Evolutionary conservation across 1,140 invertebrate species (phyloP), one percentile per base, ranked within the genome.

Genomic region (Pinna nobilis): DNA sequence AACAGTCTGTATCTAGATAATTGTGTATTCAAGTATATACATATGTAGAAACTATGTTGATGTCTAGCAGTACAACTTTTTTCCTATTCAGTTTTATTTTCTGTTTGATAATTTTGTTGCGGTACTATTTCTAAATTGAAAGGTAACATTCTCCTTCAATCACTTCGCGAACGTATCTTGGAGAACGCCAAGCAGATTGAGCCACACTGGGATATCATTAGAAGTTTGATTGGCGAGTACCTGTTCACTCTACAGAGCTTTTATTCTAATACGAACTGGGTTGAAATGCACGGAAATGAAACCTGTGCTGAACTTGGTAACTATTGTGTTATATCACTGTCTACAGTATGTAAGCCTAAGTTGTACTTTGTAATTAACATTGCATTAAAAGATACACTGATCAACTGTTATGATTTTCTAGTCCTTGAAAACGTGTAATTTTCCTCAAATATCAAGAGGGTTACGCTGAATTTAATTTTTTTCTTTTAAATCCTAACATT

Each of bases 211-310:
- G 32, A 47, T 7, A 55, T 47, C 18, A 25, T 72, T 28, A 11
- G 35, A 20, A 25, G 44, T 13, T 13, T 55, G 15, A 61, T 74
- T 35, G 72, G 57, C 13, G 35, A 64, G 3, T 74, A 63, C 69
- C 53, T 78, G 7, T 47, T 70, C 28, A 70, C 71, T 3, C 13
- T 75, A 23, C 76, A 78, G n/a, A 67, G 63, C 57, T 78, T 78
- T 35, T 78, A 78, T 51, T 67, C 55, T 25, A 78, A 78, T 28
- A 78, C 76, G 5, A 78, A 78, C 57, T 78, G 76, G 76, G 57
- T 78, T 3, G 76, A 78, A 64, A 39, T 71, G 28, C 50, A 64
- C 7, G 53, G 53, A 23, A 67, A 20, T 23, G 57, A 9, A 23
- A 3, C 57, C 2, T 63, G 55, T 41, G 30, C 25, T 33, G 63